Conservation (phyloP, 2,797 vertebrate genomes). For the Sciurus carolinensis region DNA sequence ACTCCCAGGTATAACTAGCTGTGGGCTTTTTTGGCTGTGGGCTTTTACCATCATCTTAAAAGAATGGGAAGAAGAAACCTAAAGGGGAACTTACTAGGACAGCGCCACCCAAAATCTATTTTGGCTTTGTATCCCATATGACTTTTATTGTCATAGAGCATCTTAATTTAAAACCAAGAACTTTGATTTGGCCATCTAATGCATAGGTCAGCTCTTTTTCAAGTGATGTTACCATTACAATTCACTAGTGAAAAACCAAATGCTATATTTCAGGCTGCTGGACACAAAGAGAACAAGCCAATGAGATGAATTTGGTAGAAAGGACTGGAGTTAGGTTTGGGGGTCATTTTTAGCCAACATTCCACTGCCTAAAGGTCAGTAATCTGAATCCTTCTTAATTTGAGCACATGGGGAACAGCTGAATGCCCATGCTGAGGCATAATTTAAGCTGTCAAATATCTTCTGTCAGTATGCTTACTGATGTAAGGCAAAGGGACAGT, state of each 20-base stretch:
- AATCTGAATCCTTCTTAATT: constrained; percentile 62
- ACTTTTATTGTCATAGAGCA: neutral
- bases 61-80: neutral
- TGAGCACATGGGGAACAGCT: constrained; percentile 46
- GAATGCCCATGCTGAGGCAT: neutral
- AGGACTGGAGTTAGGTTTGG: neutral
- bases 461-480: neutral
- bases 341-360: constrained; percentile 35
- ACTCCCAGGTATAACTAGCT: neutral
- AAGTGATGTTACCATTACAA: neutral
- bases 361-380: constrained; percentile 32
- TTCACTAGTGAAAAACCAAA: constrained; percentile 24
- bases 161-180: constrained; percentile 48
- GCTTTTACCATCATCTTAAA: constrained; percentile 23
- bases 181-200: constrained; percentile 51
- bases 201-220: neutral
- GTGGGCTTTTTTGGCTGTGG: neutral
- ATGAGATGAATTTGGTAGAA: constrained; percentile 54
- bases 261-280: neutral
- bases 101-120: neutral
- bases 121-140: constrained; percentile 27
- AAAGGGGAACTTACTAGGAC: neutral
- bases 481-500: neutral
- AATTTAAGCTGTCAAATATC: neutral
- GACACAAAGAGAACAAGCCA: neutral